These are phyloP conservation scores for Tichodroma muraria DNA, from an alignment of 2,113 vertebrate genomes.

Conservation along the genomic window DNA sequence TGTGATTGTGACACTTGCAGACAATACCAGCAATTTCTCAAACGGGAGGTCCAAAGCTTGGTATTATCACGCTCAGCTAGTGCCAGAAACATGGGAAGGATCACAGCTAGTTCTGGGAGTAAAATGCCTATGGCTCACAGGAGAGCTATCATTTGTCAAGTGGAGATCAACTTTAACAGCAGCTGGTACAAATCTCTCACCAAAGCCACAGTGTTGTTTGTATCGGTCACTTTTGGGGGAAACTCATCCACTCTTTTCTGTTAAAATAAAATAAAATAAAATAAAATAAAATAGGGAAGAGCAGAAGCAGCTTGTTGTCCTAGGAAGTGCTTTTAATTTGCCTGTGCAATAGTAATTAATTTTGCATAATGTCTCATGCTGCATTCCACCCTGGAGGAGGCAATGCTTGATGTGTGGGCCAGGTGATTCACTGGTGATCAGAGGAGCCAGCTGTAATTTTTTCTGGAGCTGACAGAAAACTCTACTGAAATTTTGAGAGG, in stretches of 20 bases:
- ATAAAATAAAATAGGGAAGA: background rate
- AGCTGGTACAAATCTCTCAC: background rate
- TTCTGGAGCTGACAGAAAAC: background rate
- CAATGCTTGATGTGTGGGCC: constrained; percentile 27
- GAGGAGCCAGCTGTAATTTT: background rate
- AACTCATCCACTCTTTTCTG: background rate
- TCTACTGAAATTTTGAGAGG: background rate
- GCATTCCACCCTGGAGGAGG: constrained; percentile 18
- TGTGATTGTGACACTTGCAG: constrained; percentile 44
- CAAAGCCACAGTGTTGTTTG: background rate
- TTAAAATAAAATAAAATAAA: background rate
- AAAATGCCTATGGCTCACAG: background rate
- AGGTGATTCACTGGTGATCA: constrained; percentile 22
- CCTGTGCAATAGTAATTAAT: constrained; percentile 15
- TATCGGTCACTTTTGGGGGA: background rate
- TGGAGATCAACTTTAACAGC: background rate
- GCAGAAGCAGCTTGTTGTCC: background rate
- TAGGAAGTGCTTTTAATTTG: constrained; percentile 4
- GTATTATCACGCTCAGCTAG: background rate
- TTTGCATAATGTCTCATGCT: background rate
- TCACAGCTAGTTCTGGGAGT: background rate
- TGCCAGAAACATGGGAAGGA: background rate
- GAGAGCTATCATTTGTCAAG: background rate
- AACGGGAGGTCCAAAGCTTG: background rate
- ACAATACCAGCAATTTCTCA: constrained; percentile 19